A percentile compares a stretch with the other conserved stretches of the same genome.
These are phyloP conservation scores for Lynx canadensis DNA, from an alignment of 2,113 vertebrate species.

Conservation along the genomic window DNA sequence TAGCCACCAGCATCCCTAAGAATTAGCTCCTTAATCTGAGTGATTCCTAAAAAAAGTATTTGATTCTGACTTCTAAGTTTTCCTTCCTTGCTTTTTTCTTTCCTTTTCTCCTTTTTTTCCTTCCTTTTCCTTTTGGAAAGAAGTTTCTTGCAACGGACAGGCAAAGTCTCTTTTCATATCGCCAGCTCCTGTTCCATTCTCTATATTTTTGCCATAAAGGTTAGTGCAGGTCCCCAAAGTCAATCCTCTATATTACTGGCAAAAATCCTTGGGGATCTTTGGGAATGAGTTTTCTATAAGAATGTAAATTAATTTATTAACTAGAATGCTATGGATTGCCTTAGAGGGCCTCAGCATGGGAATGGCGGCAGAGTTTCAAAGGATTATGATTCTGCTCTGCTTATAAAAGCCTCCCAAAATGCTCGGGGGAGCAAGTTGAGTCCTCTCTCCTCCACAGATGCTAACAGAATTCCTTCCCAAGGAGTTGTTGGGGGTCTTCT, in stretches of 20 bases:
- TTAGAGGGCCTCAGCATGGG: constrained; percentile 62
- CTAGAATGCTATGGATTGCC: constrained; percentile 77
- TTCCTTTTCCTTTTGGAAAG: neutral
- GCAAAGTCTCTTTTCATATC: neutral
- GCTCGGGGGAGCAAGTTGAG: neutral
- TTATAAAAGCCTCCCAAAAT: neutral
- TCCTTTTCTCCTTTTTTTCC: neutral
- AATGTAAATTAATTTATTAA: constrained; percentile 84
- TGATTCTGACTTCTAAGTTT: neutral
- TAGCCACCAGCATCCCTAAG: neutral
- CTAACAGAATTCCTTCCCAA: constrained; percentile 43
- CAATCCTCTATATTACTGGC: neutral
- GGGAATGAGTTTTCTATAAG: constrained; percentile 69
- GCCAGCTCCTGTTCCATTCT: neutral
- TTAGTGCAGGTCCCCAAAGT: constrained; percentile 55
- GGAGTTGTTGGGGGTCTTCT: neutral
- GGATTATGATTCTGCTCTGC: constrained; percentile 52
- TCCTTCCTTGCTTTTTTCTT: neutral
- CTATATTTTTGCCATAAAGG: constrained; percentile 44
- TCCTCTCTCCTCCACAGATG: neutral
- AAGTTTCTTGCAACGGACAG: neutral
- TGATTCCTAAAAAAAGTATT: neutral
- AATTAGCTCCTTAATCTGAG: neutral
- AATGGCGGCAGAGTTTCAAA: neutral
- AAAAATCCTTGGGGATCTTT: constrained; percentile 70